phyloP scores from a whole-genome alignment of 2,113 vertebrate genomes.

The Prietella phreatophila region DNA sequence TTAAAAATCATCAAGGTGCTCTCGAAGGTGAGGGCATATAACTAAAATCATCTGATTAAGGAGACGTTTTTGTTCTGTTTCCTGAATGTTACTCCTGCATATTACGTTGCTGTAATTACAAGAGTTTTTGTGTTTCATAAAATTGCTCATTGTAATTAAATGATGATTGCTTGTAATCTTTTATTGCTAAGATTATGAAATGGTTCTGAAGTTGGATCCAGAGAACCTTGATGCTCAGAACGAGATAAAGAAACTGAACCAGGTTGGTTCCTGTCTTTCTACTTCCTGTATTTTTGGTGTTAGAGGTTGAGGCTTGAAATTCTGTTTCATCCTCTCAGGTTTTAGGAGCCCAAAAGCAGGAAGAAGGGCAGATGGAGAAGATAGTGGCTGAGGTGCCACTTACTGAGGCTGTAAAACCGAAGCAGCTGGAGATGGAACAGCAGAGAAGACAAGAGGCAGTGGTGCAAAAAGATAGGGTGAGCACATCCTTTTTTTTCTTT shows the following conservation, averaged over 20 bases:
- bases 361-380: conserved; percentile 49
- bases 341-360: conserved; percentile 41
- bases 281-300: not conserved
- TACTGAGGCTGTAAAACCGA: conserved; percentile 62
- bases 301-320: not conserved
- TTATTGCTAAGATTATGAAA: conserved; percentile 82
- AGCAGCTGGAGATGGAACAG: conserved; percentile 66
- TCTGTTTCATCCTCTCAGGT: conserved; percentile 45
- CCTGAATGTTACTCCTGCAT: not conserved
- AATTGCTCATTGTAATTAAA: not conserved
- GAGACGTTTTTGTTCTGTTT: not conserved
- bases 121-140: not conserved
- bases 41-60: not conserved
- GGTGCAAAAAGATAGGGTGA: conserved; percentile 88
- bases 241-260: conserved; percentile 81
- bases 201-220: conserved; percentile 82
- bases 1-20: conserved; percentile 82
- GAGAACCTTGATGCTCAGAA: conserved; percentile 83
- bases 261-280: conserved; percentile 68
- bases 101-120: not conserved
- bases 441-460: conserved; percentile 84
- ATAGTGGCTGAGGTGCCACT: conserved; percentile 10
- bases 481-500: conserved; percentile 27
- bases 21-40: conserved; percentile 77
- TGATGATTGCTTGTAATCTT: not conserved